Conservation (phyloP, 2,797 vertebrate genomes). For the Dendrocincla fuliginosa region DNA sequence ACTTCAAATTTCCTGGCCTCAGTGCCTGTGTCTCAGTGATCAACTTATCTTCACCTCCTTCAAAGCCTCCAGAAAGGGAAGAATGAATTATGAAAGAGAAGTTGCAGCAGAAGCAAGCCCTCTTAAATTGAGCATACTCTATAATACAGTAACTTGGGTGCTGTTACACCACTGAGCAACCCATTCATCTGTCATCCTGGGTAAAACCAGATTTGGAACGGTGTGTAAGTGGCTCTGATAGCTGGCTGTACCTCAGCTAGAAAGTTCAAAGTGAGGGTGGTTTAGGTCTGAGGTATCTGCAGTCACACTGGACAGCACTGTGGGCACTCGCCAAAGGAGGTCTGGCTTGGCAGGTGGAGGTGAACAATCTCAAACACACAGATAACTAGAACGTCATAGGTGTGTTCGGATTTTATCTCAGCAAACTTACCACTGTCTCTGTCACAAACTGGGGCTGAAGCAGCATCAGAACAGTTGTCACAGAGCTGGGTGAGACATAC, state of each 20-base stretch:
- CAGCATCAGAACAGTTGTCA: not conserved
- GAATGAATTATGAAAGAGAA: not conserved
- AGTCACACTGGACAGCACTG: not conserved
- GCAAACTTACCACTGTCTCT: fast-evolving
- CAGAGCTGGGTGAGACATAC: not conserved
- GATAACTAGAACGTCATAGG: not conserved
- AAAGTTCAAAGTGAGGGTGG: not conserved
- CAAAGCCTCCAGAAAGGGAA: not conserved
- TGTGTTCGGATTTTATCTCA: not conserved
- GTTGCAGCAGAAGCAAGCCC: not conserved
- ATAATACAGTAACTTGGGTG: not conserved
- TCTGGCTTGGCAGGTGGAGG: not conserved
- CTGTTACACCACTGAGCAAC: not conserved
- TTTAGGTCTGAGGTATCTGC: not conserved
- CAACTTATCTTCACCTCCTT: not conserved
- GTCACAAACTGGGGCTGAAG: not conserved
- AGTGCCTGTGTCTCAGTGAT: not conserved
- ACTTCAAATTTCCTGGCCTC: fast-evolving
- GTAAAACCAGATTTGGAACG: not conserved
- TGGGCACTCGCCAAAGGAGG: not conserved
- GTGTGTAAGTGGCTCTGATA: not conserved
- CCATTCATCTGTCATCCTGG: not conserved
- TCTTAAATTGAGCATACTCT: not conserved
- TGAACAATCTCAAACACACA: not conserved
- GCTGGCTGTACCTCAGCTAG: not conserved